A percentile compares a stretch with the other conserved stretches of the same genome.
These are phyloP conservation scores for Dendrolimus pini DNA, from an alignment of 2,888 invertebrate species.

Conservation along the genomic window DNA sequence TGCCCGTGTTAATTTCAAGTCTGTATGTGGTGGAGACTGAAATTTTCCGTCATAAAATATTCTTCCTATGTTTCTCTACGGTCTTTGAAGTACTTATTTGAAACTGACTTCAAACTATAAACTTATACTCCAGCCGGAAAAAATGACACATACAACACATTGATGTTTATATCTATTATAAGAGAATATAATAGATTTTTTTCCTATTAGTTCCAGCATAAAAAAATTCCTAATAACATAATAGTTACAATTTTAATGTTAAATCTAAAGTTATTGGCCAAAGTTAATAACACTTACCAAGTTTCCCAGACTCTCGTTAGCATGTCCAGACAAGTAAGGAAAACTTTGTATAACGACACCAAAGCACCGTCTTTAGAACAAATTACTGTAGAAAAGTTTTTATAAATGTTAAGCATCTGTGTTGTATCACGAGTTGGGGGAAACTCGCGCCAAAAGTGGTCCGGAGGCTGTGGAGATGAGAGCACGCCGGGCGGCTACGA, in stretches of 20 bases:
- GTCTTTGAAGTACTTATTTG: no score
- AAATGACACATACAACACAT: no score
- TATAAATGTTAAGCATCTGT: background rate
- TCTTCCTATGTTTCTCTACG: no score
- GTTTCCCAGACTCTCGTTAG: constrained; percentile 18
- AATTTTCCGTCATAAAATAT: no score
- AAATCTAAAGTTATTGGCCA: background rate
- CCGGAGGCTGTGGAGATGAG: constrained; percentile 15
- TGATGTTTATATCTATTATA: no score
- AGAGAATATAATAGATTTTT: no score
- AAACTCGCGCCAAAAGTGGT: constrained; percentile 29
- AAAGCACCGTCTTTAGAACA: constrained; percentile 17
- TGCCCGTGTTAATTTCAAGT: no score
- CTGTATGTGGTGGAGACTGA: no score
- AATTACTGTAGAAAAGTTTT: constrained; percentile 17
- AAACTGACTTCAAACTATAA: no score
- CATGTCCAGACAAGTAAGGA: constrained; percentile 14
- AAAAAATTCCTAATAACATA: no score
- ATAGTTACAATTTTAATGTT: background rate
- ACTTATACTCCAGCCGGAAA: no score
- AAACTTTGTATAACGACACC: constrained; percentile 22
- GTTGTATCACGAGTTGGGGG: constrained; percentile 2
- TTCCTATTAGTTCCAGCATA: no score
- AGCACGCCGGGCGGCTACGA: constrained; percentile 29
- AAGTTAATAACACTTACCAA: constrained; percentile 23